A percentile compares a stretch with the other conserved stretches of the same genome.
phyloP scores from a whole-genome alignment of 2,113 vertebrate genomes.

The Austrofundulus limnaeus region DNA sequence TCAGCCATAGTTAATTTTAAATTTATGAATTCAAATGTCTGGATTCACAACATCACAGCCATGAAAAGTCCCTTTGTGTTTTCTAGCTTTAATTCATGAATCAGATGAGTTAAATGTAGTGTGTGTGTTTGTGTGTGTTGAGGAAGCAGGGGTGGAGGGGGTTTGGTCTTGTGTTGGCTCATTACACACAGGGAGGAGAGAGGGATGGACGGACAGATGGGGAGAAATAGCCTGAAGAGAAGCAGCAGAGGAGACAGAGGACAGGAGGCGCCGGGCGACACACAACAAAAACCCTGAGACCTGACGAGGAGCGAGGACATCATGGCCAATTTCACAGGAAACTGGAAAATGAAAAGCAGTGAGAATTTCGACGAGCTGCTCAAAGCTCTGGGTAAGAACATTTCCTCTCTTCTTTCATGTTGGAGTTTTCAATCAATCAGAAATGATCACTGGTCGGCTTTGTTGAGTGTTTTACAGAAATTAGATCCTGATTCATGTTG shows the following conservation, averaged over 20 bases:
- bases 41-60: no score
- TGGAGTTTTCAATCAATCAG: no score
- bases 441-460: background rate
- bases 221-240: constrained; percentile 50
- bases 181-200: constrained; percentile 48
- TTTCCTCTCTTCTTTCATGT: background rate
- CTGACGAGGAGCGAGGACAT: constrained; percentile 42
- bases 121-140: constrained; percentile 20
- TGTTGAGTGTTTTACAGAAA: background rate
- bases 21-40: no score
- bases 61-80: no score
- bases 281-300: constrained; percentile 23
- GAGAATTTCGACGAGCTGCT: constrained; percentile 92
- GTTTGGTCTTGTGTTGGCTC: constrained; percentile 52
- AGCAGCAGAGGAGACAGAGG: constrained; percentile 51
- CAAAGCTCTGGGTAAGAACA: constrained; percentile 86
- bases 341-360: constrained; percentile 91
- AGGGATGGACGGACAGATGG: constrained; percentile 14
- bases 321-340: constrained; percentile 90
- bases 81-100: no score
- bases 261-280: constrained; percentile 27
- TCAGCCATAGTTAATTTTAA: no score
- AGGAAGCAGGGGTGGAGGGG: constrained; percentile 25
- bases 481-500: no score
- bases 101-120: background rate